A percentile compares a stretch with the other conserved stretches of the same genome.
These are phyloP conservation scores for Tetrao urogallus DNA, from an alignment of 2,113 vertebrate species.

Conservation along the genomic window DNA sequence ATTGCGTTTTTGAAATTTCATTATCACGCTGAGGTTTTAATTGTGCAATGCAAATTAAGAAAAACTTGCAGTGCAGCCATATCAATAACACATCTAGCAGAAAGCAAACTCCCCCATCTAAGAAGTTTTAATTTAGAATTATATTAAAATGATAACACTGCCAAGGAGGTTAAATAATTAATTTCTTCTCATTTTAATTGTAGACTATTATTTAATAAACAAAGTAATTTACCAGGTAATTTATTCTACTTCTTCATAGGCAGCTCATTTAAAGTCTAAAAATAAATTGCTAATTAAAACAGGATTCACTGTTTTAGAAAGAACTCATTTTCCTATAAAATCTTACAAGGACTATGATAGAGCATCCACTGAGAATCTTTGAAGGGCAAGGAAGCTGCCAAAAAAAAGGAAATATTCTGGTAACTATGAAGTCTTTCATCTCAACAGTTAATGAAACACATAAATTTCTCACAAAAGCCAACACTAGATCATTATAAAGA, in stretches of 20 bases:
- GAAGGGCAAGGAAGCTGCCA: conserved; percentile 33
- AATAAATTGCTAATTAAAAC: conserved; percentile 77
- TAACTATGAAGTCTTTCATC: conserved; percentile 35
- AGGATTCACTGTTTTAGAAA: conserved; percentile 67
- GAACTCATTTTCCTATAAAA: conserved; percentile 62
- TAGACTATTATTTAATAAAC: conserved; percentile 79
- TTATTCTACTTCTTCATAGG: conserved; percentile 70
- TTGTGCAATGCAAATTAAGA: conserved; percentile 78
- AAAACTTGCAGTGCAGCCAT: conserved; percentile 76
- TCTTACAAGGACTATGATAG: conserved; percentile 35
- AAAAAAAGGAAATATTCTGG: conserved; percentile 35
- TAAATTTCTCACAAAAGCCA: background rate
- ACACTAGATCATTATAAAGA: background rate
- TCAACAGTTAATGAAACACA: conserved; percentile 49
- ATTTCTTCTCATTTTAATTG: conserved; percentile 74
- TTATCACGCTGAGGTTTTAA: conserved; percentile 74
- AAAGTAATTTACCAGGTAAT: conserved; percentile 72
- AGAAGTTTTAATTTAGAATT: conserved; percentile 73
- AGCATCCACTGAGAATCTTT: conserved; percentile 36
- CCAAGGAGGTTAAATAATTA: conserved; percentile 75
- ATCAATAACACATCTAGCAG: conserved; percentile 75
- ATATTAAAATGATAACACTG: conserved; percentile 73
- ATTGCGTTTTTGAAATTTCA: conserved; percentile 47
- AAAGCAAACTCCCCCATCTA: conserved; percentile 55
- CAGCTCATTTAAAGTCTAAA: conserved; percentile 71